Base-by-base conservation (phyloP, 2,113 vertebrate species). In the Psittacula cyanocephala region DNA sequence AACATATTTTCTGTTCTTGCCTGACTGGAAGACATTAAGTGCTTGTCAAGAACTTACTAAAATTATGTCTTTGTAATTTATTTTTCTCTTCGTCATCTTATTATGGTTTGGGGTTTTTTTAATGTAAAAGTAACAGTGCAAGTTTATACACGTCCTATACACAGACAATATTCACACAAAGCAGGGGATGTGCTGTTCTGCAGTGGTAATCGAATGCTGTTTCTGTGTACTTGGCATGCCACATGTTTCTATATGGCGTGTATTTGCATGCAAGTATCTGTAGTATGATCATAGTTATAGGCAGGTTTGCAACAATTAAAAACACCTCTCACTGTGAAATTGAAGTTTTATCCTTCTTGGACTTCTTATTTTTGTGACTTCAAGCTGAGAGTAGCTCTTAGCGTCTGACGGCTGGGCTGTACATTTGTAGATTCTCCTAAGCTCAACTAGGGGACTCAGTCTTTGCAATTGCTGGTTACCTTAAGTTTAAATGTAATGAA, bases 1-100 rank as follows among this genome's bases (percentile, higher is more conserved):
- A 97, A 96, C 97, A 96, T 96, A 89, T 93, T 97, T 96, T 93
- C 89, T 93, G 59, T 87, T 96, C 81, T 95, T 91, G 81, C 93
- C 94, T 97, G 87, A 96, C 94, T 97, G 86, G 95, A 95, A 97
- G 79, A 94, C 70, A 71, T 96, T 93, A 96, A 96, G 80, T 96
- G 68, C 93, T 95, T 97, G 96, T 97, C 97, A 96, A 89, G 92
- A 93, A 96, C 83, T 92, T 89, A 53, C 96, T 93, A 95, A 96
- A 96, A 96, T 96, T 93, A 88, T 79, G 70, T 55, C 53, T 94
- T 96, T 85, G 76, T 80, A 90, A 86, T 94, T 94, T 91, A 76
- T 91, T 96, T 96, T 86, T 82, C 60, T 72, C 84, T 91, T 82
- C 94, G 25, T 65, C 85, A 53, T 86, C n/a, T 81, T 76, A 57